Evolutionary conservation across 2,113 vertebrate genomes (phyloP).

Genomic region (Gymnocephalus cernua): DNA sequence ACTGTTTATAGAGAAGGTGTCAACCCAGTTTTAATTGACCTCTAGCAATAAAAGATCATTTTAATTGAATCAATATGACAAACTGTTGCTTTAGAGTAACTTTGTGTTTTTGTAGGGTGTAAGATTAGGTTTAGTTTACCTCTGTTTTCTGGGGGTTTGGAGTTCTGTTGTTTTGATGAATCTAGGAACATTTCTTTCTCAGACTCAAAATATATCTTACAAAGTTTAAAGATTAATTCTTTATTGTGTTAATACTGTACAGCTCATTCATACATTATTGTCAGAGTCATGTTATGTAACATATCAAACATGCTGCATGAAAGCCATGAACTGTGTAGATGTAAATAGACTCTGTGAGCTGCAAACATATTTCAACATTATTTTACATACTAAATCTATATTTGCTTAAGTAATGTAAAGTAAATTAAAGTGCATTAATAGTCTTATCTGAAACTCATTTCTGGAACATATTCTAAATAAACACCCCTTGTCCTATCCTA

Average conservation of each 20-base stretch:
- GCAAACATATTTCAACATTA: not conserved
- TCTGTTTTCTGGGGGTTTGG: not conserved
- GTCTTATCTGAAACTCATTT: conserved; percentile 7
- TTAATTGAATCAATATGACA: conserved; percentile 56
- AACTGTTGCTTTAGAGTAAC: conserved; percentile 25
- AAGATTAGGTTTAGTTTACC: not conserved
- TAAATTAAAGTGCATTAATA: too few species aligned
- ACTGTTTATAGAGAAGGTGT: conserved; percentile 24
- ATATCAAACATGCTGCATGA: not conserved
- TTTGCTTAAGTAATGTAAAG: too few species aligned
- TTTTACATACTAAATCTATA: not conserved
- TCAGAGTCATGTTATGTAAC: conserved; percentile 3
- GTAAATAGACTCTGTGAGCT: not conserved
- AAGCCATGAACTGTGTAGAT: not conserved
- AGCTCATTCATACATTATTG: not conserved
- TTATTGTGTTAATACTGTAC: not conserved
- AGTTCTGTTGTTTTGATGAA: conserved; percentile 27
- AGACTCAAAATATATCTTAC: not conserved
- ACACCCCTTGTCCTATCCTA: not conserved
- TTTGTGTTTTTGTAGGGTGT: conserved; percentile 13
- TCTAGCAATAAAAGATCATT: conserved; percentile 42
- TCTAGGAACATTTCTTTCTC: not conserved
- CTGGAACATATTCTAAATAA: conserved; percentile 15
- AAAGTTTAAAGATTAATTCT: not conserved
- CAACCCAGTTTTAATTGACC: conserved; percentile 58